A percentile compares a stretch with the other conserved stretches of the same genome.
Evolutionary conservation across 2,888 invertebrate species (phyloP).

Genomic region (Charanyca ferruginea): DNA sequence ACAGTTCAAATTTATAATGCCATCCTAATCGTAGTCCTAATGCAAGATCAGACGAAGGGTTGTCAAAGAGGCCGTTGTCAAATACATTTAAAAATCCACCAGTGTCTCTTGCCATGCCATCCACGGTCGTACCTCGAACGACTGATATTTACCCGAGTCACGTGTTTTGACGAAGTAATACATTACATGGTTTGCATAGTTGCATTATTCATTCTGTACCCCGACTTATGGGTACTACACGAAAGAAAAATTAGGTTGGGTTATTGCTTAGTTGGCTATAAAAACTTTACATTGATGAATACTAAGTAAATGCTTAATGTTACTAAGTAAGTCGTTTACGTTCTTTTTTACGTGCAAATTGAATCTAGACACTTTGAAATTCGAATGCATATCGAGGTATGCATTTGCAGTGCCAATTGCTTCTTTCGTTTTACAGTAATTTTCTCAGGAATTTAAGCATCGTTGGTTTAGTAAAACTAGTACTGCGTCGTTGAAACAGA

Average conservation of each 20-base stretch:
- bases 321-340: constrained; percentile 45
- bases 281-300: constrained; percentile 59
- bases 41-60: background rate
- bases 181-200: constrained; percentile 82
- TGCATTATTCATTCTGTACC: constrained; percentile 83
- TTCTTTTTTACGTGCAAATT: constrained; percentile 52
- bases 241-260: constrained; percentile 74
- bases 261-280: constrained; percentile 64
- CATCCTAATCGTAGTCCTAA: background rate
- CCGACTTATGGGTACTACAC: constrained; percentile 70
- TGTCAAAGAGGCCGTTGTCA: constrained; percentile 25
- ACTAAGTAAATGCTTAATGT: constrained; percentile 47
- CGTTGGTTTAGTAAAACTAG: constrained; percentile 22
- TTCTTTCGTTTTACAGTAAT: constrained; percentile 21
- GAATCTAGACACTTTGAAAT: constrained; percentile 50
- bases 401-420: constrained; percentile 16
- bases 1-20: background rate
- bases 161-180: constrained; percentile 83
- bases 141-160: constrained; percentile 80
- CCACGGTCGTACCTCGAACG: constrained; percentile 78
- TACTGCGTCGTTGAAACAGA: background rate
- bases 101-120: constrained; percentile 74
- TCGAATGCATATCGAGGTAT: constrained; percentile 30
- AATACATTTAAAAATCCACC: constrained; percentile 42
- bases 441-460: constrained; percentile 36